Evolutionary conservation across 2,888 invertebrate genomes (phyloP), one percentile per base, ranked within the genome.

Genomic region (Balanococcus diminutus): DNA sequence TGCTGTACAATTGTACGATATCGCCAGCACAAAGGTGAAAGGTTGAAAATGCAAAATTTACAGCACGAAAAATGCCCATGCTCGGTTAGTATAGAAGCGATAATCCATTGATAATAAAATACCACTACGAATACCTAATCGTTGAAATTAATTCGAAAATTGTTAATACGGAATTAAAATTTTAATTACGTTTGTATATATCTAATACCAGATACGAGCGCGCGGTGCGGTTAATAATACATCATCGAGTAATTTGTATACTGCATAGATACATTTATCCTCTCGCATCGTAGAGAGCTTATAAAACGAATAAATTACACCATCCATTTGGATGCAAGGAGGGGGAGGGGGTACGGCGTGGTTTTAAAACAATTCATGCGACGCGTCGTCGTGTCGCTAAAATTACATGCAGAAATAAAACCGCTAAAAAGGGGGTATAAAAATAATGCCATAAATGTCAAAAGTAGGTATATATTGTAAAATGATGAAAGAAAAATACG

Each of bases 121-220:
- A 56, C 56, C 22, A 56, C 56, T 1, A 56, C 56, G 56, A 56
- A 56, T 56, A 56, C 56, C 67, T 28, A 67, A 67, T 67, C 14
- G 67, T 67, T 67, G 28, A 67, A 67, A 67, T 67, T 67, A 67
- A 67, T 67, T 67, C 67, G 67, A 67, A 67, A 67, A 67, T 67
- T 56, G 56, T 56, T 67, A 28, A 67, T 67, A 67, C 25, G 28
- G 67, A 28, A 67, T 67, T 67, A 28, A 67, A 67, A 67, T 56
- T 56, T 56, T 56, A 56, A 67, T 67, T 67, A 67, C 25, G 28
- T 67, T 67, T 28, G 67, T 28, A n/a, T n/a, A n/a, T n/a, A n/a
- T n/a, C n/a, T n/a, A 61, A 9, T 61, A n/a, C 28, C 16, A 8
- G 25, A 67, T 46, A 36, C 56, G 22, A 56, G 22, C 56, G 56